Evolutionary conservation across 2,113 vertebrate genomes (phyloP).

Genomic region (Promerops cafer): DNA sequence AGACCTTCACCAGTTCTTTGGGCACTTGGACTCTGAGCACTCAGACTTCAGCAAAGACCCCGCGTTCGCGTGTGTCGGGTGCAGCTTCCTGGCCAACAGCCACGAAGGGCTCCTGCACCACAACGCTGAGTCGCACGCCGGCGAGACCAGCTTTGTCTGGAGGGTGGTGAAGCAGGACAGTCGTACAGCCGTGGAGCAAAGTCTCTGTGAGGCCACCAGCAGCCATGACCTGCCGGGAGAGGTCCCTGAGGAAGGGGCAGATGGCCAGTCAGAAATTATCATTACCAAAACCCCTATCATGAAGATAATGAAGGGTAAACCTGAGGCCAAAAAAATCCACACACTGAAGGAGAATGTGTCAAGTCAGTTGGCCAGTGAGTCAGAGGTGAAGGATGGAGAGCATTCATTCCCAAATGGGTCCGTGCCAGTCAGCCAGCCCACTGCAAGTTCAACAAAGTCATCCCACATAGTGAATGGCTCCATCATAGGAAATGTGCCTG

Average conservation of each 20-base stretch:
- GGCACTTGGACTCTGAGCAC: constrained; percentile 89
- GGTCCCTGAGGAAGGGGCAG: constrained; percentile 54
- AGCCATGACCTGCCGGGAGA: constrained; percentile 35
- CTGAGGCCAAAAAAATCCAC: constrained; percentile 90
- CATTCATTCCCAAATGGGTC: constrained; percentile 78
- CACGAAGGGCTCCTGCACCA: constrained; percentile 90
- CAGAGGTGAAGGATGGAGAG: constrained; percentile 71
- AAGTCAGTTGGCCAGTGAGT: constrained; percentile 53
- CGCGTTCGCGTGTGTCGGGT: constrained; percentile 81
- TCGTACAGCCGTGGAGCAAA: constrained; percentile 83
- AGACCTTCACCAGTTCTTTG: constrained; percentile 86
- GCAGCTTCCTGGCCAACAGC: constrained; percentile 83
- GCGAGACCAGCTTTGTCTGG: constrained; percentile 75
- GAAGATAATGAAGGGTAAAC: constrained; percentile 93
- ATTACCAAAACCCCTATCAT: constrained; percentile 98
- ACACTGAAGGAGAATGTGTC: constrained; percentile 72
- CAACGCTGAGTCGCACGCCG: constrained; percentile 81
- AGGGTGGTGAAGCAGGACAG: constrained; percentile 81
- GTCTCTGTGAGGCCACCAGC: constrained; percentile 44
- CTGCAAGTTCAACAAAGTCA: constrained; percentile 63
- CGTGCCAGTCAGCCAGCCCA: constrained; percentile 67
- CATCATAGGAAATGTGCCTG: constrained; percentile 84
- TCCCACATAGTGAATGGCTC: constrained; percentile 81
- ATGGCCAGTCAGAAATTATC: constrained; percentile 81
- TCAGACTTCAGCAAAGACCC: constrained; percentile 87